Percentiles rank a stretch among this genome's conserved stretches.
Evolutionary conservation across 1,140 invertebrate species (phyloP).

Genomic region (Caenorhabditis remanei): DNA sequence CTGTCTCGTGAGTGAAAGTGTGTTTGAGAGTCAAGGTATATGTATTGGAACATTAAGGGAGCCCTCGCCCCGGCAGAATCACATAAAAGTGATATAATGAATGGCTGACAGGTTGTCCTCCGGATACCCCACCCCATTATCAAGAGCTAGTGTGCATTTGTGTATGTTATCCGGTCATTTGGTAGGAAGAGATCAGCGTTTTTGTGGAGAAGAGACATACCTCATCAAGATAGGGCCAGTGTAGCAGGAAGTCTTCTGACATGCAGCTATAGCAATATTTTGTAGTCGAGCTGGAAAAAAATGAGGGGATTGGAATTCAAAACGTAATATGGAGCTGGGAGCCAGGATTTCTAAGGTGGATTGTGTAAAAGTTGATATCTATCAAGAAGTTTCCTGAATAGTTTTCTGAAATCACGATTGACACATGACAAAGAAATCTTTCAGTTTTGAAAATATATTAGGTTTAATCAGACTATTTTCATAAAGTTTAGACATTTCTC

Average conservation of each 20-base stretch:
- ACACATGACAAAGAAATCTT: too few species aligned
- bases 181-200: background rate
- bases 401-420: too few species aligned
- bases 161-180: background rate
- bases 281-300: conserved; percentile 51
- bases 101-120: conserved; percentile 42
- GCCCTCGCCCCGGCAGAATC: background rate
- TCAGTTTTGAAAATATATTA: too few species aligned
- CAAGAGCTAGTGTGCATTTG: background rate
- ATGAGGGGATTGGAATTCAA: background rate
- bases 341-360: too few species aligned
- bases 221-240: conserved; percentile 75
- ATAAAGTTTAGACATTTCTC: background rate
- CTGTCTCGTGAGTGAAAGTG: background rate
- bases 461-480: too few species aligned
- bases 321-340: too few species aligned
- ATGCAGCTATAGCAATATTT: conserved; percentile 73
- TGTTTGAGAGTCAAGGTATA: background rate
- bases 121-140: conserved; percentile 6
- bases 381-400: too few species aligned
- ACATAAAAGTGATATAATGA: conserved; percentile 53
- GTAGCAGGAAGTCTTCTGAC: conserved; percentile 73
- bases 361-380: too few species aligned
- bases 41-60: conserved; percentile 1
- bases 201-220: conserved; percentile 56